phyloP scores from a whole-genome alignment of 2,888 invertebrate genomes.

The Prosopocoilus inquinatus region DNA sequence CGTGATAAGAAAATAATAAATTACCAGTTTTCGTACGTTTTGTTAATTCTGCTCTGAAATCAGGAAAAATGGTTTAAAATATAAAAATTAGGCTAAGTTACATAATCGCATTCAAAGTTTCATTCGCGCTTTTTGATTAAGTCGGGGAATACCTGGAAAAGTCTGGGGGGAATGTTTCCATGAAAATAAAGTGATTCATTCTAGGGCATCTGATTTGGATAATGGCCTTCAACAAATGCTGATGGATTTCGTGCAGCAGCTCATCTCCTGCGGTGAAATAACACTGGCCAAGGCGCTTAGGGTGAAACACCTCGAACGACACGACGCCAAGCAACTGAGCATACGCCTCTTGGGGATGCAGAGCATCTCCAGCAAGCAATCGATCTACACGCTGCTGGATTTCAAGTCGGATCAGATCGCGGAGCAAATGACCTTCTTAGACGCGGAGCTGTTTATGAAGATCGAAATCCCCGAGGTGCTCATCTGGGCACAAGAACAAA shows the following conservation, averaged over 20 bases:
- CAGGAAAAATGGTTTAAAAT: too few species aligned
- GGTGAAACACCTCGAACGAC: constrained; percentile 88
- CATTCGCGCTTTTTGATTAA: too few species aligned
- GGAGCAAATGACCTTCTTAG: constrained; percentile 96
- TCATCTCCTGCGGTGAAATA: constrained; percentile 89
- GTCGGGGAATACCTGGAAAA: too few species aligned
- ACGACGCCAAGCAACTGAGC: constrained; percentile 42
- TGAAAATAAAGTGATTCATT: constrained; percentile 34
- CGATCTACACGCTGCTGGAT: constrained; percentile 66
- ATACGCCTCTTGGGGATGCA: constrained; percentile 15
- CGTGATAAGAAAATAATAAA: too few species aligned
- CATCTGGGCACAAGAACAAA: constrained; percentile 96
- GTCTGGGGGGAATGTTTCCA: too few species aligned
- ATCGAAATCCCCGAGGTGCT: constrained; percentile 97
- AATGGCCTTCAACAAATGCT: constrained; percentile 75
- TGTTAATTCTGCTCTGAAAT: too few species aligned
- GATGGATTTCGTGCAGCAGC: constrained; percentile 91
- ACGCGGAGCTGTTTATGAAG: constrained; percentile 91
- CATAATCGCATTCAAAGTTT: too few species aligned
- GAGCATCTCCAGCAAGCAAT: not conserved
- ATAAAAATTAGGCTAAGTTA: too few species aligned
- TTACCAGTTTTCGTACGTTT: too few species aligned
- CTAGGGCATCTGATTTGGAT: constrained; percentile 81
- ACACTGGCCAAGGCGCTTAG: constrained; percentile 87
- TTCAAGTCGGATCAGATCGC: constrained; percentile 95